phyloP scores from a whole-genome alignment of 2,888 invertebrate species.

The Coleophora deauratella region DNA sequence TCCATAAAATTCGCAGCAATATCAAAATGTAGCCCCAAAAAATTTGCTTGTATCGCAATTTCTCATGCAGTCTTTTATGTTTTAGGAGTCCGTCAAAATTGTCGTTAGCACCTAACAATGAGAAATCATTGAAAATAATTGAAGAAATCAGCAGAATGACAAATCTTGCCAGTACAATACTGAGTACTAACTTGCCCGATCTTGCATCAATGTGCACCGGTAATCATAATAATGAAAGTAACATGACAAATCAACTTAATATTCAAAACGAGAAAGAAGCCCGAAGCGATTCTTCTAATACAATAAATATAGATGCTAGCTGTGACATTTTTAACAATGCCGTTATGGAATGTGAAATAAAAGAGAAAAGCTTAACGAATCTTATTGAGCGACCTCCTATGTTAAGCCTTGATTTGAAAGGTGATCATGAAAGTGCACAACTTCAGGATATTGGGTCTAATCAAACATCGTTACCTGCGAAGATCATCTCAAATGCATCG shows the following conservation, averaged over 20 bases:
- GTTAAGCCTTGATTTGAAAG: conserved; percentile 34
- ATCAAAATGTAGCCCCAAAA: too few relatives aligned
- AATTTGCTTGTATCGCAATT: too few relatives aligned
- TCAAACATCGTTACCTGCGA: conserved; percentile 13
- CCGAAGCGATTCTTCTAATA: too few relatives aligned
- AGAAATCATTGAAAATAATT: conserved; percentile 45
- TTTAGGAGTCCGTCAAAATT: conserved; percentile 56
- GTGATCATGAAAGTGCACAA: conserved; percentile 32
- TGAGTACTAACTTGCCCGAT: conserved; percentile 61
- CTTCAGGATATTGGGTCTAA: conserved; percentile 27
- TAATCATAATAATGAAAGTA: conserved; percentile 7
- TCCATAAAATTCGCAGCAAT: too few relatives aligned
- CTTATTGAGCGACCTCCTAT: conserved; percentile 34
- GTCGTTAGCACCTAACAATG: conserved; percentile 45
- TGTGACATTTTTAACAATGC: conserved; percentile 15
- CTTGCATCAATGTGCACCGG: conserved; percentile 49
- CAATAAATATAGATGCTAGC: too few relatives aligned
- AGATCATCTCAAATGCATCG: conserved; percentile 16
- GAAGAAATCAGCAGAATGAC: conserved; percentile 64
- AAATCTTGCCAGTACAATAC: conserved; percentile 65
- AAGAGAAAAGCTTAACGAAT: conserved; percentile 30
- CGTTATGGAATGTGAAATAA: conserved; percentile 20
- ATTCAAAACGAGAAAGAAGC: too few relatives aligned
- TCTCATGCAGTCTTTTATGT: too few relatives aligned
- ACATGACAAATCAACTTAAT: conserved; percentile 9